Evolutionary conservation across 30 jellyfish, hydroid and myxozoan species (phyloP), one percentile per base, ranked within the genome.

Genomic region (Hydractinia symbiolongicarpus): DNA sequence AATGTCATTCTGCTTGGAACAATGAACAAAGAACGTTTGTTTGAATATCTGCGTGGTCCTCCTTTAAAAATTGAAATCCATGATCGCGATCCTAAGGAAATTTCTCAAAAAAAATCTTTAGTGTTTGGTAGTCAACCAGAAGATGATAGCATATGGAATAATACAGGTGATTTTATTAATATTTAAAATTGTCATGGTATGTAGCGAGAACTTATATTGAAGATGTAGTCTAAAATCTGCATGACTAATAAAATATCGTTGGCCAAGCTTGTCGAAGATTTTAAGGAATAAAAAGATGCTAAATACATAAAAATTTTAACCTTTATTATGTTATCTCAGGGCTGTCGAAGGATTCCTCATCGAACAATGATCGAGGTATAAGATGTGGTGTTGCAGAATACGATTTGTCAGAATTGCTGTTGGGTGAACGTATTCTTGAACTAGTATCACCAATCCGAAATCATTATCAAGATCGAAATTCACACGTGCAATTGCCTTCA

Each of bases 1-100:
- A 83, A 79, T 75, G 96, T 93, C 11, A 80, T 93, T 19, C 86
- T 93, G 11, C 80, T 67, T 14, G 98, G 98, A 53, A 84, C 79
- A 13, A 54, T 86, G 66, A 88, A 84, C 73, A 93, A 84, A 55
- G 94, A 84, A 53, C 76, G 61, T 67, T 86, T 93, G n/a, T 61
- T 82, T 53, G 98, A 93, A 64, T 93, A 80, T 73, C 74, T 93
- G 60, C 89, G 87, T 73, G 96, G 98, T 5, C 96, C 96, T 14
- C 92, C 90, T 7, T 76, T 93, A 44, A 83, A 80, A 50, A 88
- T 93, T 64, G 98, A 86, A 71, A 86, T 93, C 50, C 98, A 93
- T 67, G 98, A 93, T 67, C 61, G 98, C 66, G 98, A 93, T 67
- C 70, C 86, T n/a, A 79, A 80, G 40, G n/a, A 54, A 49, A 78